phyloP scores from a whole-genome alignment of 2,797 vertebrate genomes.

The Coranthus polyacanthus region DNA sequence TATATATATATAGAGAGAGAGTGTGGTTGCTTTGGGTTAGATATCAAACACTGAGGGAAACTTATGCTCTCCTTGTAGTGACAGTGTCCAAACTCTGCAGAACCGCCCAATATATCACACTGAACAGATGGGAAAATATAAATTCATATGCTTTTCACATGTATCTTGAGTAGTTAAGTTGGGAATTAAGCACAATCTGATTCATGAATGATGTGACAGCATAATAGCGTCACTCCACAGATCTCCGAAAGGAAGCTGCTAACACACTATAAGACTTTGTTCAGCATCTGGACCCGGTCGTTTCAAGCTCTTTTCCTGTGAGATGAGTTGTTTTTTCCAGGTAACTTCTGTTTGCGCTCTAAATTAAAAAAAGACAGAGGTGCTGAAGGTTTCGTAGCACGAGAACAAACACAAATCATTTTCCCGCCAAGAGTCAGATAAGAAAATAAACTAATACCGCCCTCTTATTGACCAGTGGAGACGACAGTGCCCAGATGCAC shows the following conservation, averaged over 20 bases:
- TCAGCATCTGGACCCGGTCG: neutral
- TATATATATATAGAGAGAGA: neutral
- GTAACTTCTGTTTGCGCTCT: neutral
- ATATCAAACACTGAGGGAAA: constrained; percentile 5
- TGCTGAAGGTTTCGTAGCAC: too few relatives aligned
- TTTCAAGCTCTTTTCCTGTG: neutral
- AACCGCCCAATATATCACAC: neutral
- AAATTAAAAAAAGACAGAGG: neutral
- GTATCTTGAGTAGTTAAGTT: neutral
- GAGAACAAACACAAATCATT: too few relatives aligned
- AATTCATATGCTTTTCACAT: neutral
- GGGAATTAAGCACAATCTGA: neutral
- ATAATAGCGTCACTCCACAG: neutral
- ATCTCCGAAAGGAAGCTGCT: too few relatives aligned
- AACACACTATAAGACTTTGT: constrained; percentile 6
- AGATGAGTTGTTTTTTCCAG: neutral
- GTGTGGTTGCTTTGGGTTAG: neutral
- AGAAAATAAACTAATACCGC: too few relatives aligned
- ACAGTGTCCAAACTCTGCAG: neutral
- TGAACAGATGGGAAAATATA: too few relatives aligned
- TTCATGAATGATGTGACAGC: too few relatives aligned
- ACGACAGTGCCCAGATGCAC: too few relatives aligned
- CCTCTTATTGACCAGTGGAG: too few relatives aligned
- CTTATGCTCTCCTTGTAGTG: constrained; percentile 1
- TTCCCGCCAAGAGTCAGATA: too few relatives aligned